Conservation (phyloP, 1,140 invertebrate species). For the Lamellibrachia luymesi region DNA sequence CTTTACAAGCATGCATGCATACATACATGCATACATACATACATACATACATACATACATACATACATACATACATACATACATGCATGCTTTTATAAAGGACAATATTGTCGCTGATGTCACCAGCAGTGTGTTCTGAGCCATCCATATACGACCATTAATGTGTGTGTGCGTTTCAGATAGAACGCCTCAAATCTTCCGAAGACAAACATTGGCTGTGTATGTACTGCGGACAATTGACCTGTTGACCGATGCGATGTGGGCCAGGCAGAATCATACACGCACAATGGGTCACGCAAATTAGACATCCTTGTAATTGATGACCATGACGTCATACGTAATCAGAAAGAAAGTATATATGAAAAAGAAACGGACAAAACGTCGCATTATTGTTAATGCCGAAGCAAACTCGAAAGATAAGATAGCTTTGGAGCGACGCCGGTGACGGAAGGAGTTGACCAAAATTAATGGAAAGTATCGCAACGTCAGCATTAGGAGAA, state of each 20-base stretch:
- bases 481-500: no score
- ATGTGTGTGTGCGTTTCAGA: neutral
- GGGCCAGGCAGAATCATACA: neutral
- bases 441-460: no score
- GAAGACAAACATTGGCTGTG: neutral
- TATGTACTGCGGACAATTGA: neutral
- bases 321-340: neutral
- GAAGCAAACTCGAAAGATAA: neutral
- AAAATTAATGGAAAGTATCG: no score
- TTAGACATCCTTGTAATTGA: neutral
- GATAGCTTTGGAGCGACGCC: no score
- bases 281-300: neutral
- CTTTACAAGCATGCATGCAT: no score
- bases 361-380: neutral
- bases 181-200: neutral
- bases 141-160: neutral
- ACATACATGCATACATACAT: neutral
- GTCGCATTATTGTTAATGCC: neutral
- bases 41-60: neutral
- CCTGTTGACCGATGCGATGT: neutral
- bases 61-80: neutral
- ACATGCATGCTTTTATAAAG: neutral
- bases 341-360: no score
- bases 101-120: neutral
- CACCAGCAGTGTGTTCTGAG: neutral